These are phyloP conservation scores for Phymatocera aterrima DNA, from an alignment of 2,888 invertebrate genomes.

Conservation along the genomic window DNA sequence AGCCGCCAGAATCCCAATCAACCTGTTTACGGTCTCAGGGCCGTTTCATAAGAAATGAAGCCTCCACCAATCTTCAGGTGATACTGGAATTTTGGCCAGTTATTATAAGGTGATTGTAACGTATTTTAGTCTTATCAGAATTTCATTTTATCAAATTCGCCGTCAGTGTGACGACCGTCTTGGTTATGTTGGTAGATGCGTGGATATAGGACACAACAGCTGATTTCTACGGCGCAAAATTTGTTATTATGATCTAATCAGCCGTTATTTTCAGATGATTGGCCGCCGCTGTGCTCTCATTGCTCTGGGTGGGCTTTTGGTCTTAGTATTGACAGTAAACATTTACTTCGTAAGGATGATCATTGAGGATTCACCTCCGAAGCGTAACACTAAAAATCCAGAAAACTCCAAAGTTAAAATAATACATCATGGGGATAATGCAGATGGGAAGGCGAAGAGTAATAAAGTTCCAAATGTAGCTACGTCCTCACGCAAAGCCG, in stretches of 20 bases:
- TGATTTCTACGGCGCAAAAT: background rate
- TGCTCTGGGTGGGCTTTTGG: conserved; percentile 69
- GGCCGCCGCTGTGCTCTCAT: conserved; percentile 69
- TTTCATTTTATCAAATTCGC: background rate
- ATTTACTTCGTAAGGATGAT: conserved; percentile 72
- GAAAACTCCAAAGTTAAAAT: background rate
- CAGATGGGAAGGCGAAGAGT: background rate
- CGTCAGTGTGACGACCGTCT: background rate
- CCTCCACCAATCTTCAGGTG: conserved; percentile 53
- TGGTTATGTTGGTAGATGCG: background rate
- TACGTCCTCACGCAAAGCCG: conserved; percentile 56
- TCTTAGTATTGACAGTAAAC: conserved; percentile 70
- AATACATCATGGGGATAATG: background rate
- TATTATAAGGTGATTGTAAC: conserved; percentile 54
- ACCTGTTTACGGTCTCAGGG: conserved; percentile 28
- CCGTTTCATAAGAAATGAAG: conserved; percentile 54
- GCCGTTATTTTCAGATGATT: conserved; percentile 65
- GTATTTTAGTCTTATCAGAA: conserved; percentile 38
- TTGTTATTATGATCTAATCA: background rate
- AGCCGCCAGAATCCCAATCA: conserved; percentile 44
- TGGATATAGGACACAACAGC: background rate
- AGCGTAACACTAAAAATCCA: conserved; percentile 29
- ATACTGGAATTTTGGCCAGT: conserved; percentile 57
- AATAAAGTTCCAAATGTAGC: background rate
- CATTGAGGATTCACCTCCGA: conserved; percentile 68